Evolutionary conservation across 2,888 invertebrate genomes (phyloP).

Genomic region (Andrena fulva): DNA sequence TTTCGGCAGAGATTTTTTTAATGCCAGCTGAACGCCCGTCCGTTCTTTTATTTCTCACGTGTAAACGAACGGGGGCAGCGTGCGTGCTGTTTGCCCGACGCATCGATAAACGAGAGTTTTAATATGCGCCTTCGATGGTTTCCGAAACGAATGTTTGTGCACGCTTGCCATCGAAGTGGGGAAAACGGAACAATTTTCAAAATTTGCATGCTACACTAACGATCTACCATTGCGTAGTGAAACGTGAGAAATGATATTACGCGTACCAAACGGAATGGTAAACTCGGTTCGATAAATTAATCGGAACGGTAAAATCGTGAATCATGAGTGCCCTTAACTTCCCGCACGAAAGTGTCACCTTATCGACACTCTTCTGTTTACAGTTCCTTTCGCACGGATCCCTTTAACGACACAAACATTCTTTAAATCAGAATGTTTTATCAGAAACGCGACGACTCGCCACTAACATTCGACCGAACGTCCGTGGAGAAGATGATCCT

Average conservation of each 20-base stretch:
- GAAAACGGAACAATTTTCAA: too few species aligned
- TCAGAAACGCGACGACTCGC: not conserved
- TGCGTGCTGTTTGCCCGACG: conserved; percentile 1
- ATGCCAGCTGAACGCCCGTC: not conserved
- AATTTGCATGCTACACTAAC: too few species aligned
- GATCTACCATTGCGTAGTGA: too few species aligned
- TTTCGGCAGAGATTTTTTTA: not conserved
- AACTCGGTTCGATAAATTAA: not conserved
- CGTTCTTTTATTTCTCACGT: not conserved
- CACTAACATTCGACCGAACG: not conserved
- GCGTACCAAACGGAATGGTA: not conserved
- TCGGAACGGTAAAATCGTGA: not conserved
- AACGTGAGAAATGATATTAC: not conserved
- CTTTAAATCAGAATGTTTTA: not conserved
- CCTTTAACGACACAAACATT: not conserved
- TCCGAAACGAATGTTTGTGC: not conserved
- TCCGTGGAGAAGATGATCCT: not conserved
- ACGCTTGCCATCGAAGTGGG: not conserved
- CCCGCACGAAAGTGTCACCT: not conserved
- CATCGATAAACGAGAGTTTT: not conserved
- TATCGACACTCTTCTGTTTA: conserved; percentile 32
- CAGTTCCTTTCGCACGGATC: not conserved
- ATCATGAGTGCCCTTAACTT: not conserved
- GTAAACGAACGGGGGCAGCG: not conserved
- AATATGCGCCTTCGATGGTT: not conserved